phyloP scores from a whole-genome alignment of 2,113 vertebrate genomes.

The Pantherophis guttatus region DNA sequence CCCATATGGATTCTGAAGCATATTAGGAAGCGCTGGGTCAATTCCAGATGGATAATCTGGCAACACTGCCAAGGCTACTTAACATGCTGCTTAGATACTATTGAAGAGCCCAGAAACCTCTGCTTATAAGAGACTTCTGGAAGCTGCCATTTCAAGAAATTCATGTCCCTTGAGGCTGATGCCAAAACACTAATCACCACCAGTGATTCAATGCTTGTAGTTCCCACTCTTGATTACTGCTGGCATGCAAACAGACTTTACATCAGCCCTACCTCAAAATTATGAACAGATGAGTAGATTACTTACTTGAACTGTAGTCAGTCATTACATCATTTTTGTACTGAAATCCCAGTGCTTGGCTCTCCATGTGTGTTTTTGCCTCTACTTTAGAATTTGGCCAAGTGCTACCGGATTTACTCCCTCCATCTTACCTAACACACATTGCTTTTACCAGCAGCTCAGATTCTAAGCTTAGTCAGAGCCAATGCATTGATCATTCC shows the following conservation, averaged over 20 bases:
- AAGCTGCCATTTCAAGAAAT: background rate
- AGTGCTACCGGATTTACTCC: conserved; percentile 61
- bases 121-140: background rate
- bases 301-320: conserved; percentile 61
- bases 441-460: conserved; percentile 52
- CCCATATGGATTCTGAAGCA: background rate
- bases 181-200: conserved; percentile 37
- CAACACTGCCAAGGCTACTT: background rate
- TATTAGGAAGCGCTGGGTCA: background rate
- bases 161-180: background rate
- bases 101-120: background rate
- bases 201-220: conserved; percentile 33
- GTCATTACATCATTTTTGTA: conserved; percentile 66
- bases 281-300: conserved; percentile 65
- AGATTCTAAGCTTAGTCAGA: conserved; percentile 59
- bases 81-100: background rate
- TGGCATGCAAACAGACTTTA: conserved; percentile 46
- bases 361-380: conserved; percentile 48
- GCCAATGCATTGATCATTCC: conserved; percentile 52
- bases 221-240: conserved; percentile 40
- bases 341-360: conserved; percentile 55
- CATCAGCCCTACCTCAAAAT: conserved; percentile 63
- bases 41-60: background rate
- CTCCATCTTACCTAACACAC: conserved; percentile 60
- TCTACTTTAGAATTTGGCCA: conserved; percentile 69